Base-by-base conservation (phyloP, 2,888 invertebrate genomes). In the Gymnoscelis rufifasciata region DNA sequence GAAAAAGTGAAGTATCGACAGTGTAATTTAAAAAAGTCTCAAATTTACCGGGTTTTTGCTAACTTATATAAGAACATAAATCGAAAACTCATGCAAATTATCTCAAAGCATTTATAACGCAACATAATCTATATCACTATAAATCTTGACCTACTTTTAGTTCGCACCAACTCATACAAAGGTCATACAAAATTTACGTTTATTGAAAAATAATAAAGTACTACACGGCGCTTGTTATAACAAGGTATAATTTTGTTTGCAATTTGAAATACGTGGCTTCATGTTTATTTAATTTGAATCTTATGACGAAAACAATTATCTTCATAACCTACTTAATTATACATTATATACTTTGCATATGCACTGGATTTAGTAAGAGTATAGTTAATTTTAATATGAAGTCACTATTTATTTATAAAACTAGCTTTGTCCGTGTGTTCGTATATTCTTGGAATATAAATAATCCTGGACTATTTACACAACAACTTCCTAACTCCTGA, bases 141-240 rank as follows among this genome's bases (percentile, higher is more conserved):
- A 55, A 42, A 56, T 64, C 71, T 66, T 77, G 74, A 73, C 75
- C 77, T 40, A 70, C 52, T 63, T 75, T 60, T 50, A 49, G 57
- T 60, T 62, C 64, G 62, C 59, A 62, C 33, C 51, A 62, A 56
- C 55, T 56, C 60, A 59, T 56, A 59, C 56, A 67, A 65, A 73
- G 72, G 67, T 69, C 68, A 68, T 47, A 66, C 59, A 58, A 60
- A 67, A 60, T 68, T 58, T 62, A 62, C 53, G 56, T 61, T 67
- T 66, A 72, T 66, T 65, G 65, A 59, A 64, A 65, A 64, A 62
- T 68, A 59, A 71, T 64, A 59, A 43, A 58, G 44, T 54, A 57
- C 59, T 60, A 46, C 61, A 64, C 64, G 58, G 27, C 36, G 49
- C 41, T 54, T 38, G 47, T 50, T 45, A 47, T 28, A 39, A 42